phyloP scores from a whole-genome alignment of 2,797 vertebrate genomes.

The Sebastes iracundus region DNA sequence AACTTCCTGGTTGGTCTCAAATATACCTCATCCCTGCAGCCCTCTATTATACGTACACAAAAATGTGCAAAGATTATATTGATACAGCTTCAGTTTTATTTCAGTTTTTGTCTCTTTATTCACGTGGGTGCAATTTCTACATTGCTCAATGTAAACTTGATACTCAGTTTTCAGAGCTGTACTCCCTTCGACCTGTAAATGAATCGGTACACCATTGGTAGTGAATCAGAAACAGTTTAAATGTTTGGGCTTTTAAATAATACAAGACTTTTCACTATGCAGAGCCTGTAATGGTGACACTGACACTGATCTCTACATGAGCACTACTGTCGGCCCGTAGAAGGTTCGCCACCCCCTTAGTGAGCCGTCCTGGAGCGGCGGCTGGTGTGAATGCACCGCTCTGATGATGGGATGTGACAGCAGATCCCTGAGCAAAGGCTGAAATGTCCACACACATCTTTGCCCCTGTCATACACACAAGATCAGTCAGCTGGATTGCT shows the following conservation, averaged over 20 bases:
- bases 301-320: constrained; percentile 41
- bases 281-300: background rate
- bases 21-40: no score
- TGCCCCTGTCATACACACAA: constrained; percentile 54
- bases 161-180: background rate
- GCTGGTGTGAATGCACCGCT: constrained; percentile 44
- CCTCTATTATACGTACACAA: background rate
- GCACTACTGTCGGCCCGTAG: constrained; percentile 8
- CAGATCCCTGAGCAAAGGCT: constrained; percentile 68
- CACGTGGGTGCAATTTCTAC: background rate
- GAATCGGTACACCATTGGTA: background rate
- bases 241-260: constrained; percentile 21
- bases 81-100: background rate
- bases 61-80: background rate
- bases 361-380: constrained; percentile 44
- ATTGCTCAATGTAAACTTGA: background rate
- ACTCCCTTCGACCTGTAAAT: background rate
- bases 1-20: no score
- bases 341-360: constrained; percentile 43
- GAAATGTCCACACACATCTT: constrained; percentile 74
- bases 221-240: background rate
- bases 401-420: constrained; percentile 75
- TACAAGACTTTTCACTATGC: background rate
- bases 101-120: background rate
- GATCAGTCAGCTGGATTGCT: constrained; percentile 12